phyloP scores from a whole-genome alignment of 2,797 vertebrate species.

The Falco concolor region DNA sequence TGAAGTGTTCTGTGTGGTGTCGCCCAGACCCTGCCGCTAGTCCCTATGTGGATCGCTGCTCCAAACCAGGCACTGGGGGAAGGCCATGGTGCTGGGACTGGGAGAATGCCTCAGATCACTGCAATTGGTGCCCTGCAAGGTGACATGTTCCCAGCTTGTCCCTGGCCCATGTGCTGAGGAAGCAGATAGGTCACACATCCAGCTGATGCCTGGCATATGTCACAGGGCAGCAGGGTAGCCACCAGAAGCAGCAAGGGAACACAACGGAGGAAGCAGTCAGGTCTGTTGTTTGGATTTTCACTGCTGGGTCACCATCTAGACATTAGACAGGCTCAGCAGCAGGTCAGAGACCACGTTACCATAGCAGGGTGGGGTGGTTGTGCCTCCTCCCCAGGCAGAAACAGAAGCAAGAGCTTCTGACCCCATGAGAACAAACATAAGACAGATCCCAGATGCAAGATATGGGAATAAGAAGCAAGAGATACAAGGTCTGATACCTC shows the following conservation, averaged over 20 bases:
- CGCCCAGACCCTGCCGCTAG: fast-evolving
- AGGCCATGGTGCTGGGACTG: not conserved
- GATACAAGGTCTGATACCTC: not conserved
- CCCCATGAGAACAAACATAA: not conserved
- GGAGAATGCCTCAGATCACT: not conserved
- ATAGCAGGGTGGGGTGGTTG: not conserved
- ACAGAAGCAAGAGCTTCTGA: not conserved
- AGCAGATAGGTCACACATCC: not conserved
- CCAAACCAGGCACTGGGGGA: fast-evolving
- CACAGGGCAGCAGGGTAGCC: not conserved
- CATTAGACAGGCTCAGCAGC: not conserved
- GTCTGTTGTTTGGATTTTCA: not conserved
- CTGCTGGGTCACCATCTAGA: not conserved
- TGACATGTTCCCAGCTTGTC: not conserved
- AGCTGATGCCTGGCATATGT: not conserved
- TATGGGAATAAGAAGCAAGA: not conserved
- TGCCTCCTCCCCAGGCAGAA: not conserved
- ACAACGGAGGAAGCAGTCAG: not conserved
- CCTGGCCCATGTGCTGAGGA: not conserved
- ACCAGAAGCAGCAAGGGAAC: not conserved
- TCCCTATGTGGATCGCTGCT: not conserved
- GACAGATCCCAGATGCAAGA: not conserved
- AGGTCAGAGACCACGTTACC: not conserved
- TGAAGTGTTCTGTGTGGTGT: not conserved
- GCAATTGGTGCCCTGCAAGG: not conserved